A percentile compares a stretch with the other conserved stretches of the same genome.
Conservation (phyloP, 1,140 invertebrate genomes). For the Mylabris phalerata region DNA sequence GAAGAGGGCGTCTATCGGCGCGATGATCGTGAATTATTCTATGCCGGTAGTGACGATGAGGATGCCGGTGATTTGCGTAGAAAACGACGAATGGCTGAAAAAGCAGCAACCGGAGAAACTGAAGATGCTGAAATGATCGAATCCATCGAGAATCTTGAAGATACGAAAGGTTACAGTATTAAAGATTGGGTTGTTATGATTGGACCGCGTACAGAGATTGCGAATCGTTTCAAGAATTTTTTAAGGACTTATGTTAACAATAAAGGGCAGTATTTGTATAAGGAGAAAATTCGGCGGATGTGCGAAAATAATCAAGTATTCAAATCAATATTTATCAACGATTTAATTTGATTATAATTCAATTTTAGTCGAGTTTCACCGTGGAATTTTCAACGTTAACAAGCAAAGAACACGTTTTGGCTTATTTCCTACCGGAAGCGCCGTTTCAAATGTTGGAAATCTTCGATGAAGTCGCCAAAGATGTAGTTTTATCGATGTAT, state of each 20-base stretch:
- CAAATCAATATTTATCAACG: background rate
- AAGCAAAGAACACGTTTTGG: constrained; percentile 83
- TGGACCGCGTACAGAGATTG: constrained; percentile 92
- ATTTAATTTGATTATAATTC: background rate
- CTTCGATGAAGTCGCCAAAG: constrained; percentile 92
- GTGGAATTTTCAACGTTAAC: constrained; percentile 91
- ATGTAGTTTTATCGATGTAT: constrained; percentile 90
- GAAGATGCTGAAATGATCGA: constrained; percentile 85
- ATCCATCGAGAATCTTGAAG: constrained; percentile 97
- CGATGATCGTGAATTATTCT: constrained; percentile 73
- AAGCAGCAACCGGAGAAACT: constrained; percentile 72
- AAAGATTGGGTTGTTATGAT: constrained; percentile 96
- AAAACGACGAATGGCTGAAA: constrained; percentile 74
- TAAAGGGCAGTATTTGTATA: constrained; percentile 84
- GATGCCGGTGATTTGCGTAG: constrained; percentile 50
- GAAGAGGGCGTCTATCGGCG: constrained; percentile 71
- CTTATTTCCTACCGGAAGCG: constrained; percentile 95
- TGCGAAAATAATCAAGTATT: constrained; percentile 75
- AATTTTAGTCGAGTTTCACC: constrained; percentile 71
- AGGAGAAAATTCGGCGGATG: constrained; percentile 90
- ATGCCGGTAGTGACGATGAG: constrained; percentile 61
- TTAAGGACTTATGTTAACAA: constrained; percentile 82
- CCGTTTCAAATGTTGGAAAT: constrained; percentile 93
- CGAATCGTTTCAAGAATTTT: constrained; percentile 95
- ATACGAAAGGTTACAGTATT: constrained; percentile 84